Percentiles rank a stretch among this genome's conserved stretches.
Evolutionary conservation across 2,888 invertebrate species (phyloP).

Genomic region (Globia sparganii): DNA sequence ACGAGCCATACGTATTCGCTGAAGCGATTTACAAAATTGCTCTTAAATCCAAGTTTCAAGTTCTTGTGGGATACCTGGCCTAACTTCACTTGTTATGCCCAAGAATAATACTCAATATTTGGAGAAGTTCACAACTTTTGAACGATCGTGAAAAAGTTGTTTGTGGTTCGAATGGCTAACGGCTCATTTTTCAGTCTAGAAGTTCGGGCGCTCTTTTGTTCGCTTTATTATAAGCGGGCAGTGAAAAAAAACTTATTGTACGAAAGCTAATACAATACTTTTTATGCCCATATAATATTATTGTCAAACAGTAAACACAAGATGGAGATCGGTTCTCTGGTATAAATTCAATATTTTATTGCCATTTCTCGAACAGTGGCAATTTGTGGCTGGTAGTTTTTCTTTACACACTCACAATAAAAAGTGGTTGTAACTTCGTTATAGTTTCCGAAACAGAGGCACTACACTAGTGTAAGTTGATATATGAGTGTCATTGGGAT

Average conservation of each 20-base stretch:
- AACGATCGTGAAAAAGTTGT: constrained; percentile 62
- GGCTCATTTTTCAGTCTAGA: constrained; percentile 47
- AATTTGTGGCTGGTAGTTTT: constrained; percentile 79
- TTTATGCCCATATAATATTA: constrained; percentile 6
- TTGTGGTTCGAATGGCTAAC: constrained; percentile 62
- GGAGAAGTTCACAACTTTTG: constrained; percentile 65
- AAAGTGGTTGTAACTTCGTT: constrained; percentile 75
- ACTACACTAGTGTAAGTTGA: constrained; percentile 63
- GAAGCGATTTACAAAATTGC: constrained; percentile 82
- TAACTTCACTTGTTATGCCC: constrained; percentile 72
- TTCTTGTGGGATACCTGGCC: constrained; percentile 74
- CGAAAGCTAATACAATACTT: constrained; percentile 7
- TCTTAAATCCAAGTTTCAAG: constrained; percentile 74
- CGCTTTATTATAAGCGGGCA: constrained; percentile 30
- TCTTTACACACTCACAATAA: constrained; percentile 78
- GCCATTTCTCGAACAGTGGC: constrained; percentile 69
- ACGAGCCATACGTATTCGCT: constrained; percentile 79
- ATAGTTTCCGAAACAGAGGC: constrained; percentile 72
- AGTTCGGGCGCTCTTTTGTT: constrained; percentile 47
- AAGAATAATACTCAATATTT: constrained; percentile 75
- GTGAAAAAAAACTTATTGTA: constrained; percentile 37
- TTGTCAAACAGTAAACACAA: constrained; percentile 28
- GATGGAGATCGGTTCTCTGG: background rate
- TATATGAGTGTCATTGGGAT: constrained; percentile 45
- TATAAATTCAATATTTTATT: constrained; percentile 65